Evolutionary conservation across 2,888 invertebrate species (phyloP).

Genomic region (Drosophila leonis): DNA sequence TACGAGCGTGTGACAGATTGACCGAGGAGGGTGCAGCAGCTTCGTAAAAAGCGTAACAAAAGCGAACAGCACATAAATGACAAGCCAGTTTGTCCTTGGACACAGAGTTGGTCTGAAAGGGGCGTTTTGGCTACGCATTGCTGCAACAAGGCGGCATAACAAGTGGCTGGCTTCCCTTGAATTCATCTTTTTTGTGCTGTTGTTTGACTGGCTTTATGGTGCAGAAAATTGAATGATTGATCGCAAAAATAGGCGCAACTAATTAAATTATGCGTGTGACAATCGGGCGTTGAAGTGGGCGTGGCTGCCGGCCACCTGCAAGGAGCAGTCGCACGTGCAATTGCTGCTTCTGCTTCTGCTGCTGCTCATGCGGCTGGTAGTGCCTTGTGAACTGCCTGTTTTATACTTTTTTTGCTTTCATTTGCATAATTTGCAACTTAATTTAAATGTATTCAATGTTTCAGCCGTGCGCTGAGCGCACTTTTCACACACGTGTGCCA

Average conservation of each 20-base stretch:
- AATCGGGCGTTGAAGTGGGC: constrained; percentile 62
- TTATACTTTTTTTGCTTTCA: constrained; percentile 22
- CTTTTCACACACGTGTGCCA: constrained; percentile 72
- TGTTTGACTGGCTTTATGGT: constrained; percentile 77
- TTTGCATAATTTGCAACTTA: constrained; percentile 75
- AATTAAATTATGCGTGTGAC: constrained; percentile 81
- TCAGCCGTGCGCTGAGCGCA: constrained; percentile 14
- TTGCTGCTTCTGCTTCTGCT: neutral
- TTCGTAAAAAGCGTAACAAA: constrained; percentile 58
- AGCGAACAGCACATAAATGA: constrained; percentile 58
- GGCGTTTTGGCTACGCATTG: constrained; percentile 30
- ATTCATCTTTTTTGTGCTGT: constrained; percentile 19
- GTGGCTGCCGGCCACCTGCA: constrained; percentile 76
- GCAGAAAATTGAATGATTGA: constrained; percentile 85
- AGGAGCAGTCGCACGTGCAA: constrained; percentile 29
- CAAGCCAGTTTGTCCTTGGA: constrained; percentile 50
- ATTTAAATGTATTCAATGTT: constrained; percentile 59
- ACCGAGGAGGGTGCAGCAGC: constrained; percentile 27
- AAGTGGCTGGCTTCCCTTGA: constrained; percentile 48
- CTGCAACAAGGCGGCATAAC: constrained; percentile 50
- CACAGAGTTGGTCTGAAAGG: neutral
- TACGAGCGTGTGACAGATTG: constrained; percentile 73
- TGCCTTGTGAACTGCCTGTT: neutral
- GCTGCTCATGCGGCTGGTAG: constrained; percentile 8
- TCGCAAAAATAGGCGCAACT: constrained; percentile 82